phyloP scores from a whole-genome alignment of 2,113 vertebrate species.

The Vidua macroura region DNA sequence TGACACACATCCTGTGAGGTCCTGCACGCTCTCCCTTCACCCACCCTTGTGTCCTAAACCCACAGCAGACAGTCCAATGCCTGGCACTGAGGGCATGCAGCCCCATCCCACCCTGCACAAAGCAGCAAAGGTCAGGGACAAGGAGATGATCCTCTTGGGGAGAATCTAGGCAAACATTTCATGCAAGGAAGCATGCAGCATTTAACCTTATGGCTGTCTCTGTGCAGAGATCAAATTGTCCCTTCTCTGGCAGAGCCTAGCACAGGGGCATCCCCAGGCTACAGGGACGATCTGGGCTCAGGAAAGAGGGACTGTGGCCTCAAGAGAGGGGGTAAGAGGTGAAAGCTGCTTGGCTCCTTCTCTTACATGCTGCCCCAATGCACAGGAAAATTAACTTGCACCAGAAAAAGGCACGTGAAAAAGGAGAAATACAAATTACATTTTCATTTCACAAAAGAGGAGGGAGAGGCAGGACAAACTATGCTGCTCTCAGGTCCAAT shows the following conservation, averaged over 20 bases:
- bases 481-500: not conserved
- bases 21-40: rapidly evolving
- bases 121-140: not conserved
- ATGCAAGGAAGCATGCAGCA: not conserved
- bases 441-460: not conserved
- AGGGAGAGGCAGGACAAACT: not conserved
- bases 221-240: rapidly evolving
- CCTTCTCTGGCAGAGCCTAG: not conserved
- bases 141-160: not conserved
- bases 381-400: not conserved
- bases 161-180: not conserved
- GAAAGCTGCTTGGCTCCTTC: not conserved
- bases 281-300: rapidly evolving
- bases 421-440: not conserved
- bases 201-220: not conserved
- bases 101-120: too few species aligned
- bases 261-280: not conserved
- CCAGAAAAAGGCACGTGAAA: not conserved
- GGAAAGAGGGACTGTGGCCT: not conserved
- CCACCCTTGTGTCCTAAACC: not conserved
- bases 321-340: not conserved
- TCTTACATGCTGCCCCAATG: not conserved
- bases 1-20: rapidly evolving
- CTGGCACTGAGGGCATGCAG: rapidly evolving
- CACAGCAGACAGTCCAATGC: not conserved